These are phyloP conservation scores for Loxodonta africana DNA, from an alignment of 2,113 vertebrate genomes.

Conservation along the genomic window DNA sequence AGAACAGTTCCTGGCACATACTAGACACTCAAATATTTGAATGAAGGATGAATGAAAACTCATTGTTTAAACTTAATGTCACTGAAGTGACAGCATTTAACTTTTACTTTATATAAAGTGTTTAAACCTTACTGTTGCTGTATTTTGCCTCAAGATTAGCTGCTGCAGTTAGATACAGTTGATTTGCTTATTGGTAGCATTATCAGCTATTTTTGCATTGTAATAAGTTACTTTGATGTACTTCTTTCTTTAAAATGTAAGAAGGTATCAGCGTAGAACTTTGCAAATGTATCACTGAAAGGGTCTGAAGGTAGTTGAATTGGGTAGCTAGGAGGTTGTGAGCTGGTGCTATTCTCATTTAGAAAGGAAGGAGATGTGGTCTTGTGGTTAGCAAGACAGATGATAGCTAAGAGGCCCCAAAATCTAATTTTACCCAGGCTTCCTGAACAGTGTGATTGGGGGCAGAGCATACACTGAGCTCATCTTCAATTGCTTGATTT, in stretches of 20 bases:
- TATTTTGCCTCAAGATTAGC: background rate
- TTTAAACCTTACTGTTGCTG: background rate
- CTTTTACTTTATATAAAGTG: background rate
- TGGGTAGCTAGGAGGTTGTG: background rate
- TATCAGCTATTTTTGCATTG: background rate
- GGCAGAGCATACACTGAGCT: background rate
- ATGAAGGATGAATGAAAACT: background rate
- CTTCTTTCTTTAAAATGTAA: background rate
- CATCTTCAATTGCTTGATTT: background rate
- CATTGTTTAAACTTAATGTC: background rate
- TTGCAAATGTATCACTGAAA: background rate
- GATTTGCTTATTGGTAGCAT: background rate
- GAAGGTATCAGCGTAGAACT: background rate
- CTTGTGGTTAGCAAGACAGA: constrained; percentile 28
- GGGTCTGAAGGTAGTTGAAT: background rate
- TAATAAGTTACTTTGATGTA: background rate
- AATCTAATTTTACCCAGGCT: background rate
- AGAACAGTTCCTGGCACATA: background rate
- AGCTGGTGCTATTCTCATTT: background rate
- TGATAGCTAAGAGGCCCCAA: background rate
- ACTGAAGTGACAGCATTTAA: too few species aligned
- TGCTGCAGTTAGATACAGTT: background rate
- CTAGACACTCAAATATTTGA: background rate
- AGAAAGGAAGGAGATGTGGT: constrained; percentile 35
- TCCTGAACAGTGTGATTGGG: background rate